phyloP scores from a whole-genome alignment of 2,888 invertebrate species.

The Chromoteleia sp. region DNA sequence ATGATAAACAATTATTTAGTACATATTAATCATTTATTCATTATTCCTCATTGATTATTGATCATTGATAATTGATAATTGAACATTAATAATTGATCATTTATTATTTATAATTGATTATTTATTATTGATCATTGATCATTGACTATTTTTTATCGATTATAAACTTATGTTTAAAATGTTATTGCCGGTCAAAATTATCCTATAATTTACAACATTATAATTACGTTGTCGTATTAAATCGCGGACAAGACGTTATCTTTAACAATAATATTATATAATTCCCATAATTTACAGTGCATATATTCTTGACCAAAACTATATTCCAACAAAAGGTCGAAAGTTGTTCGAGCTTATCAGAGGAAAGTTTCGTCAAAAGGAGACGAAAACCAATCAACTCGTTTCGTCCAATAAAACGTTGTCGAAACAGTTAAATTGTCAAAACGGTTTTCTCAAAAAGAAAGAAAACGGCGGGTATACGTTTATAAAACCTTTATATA shows the following conservation, averaged over 20 bases:
- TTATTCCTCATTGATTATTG: too few relatives aligned
- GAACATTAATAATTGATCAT: too few relatives aligned
- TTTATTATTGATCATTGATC: too few relatives aligned
- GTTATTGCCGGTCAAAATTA: too few relatives aligned
- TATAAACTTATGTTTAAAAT: too few relatives aligned
- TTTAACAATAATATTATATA: constrained; percentile 8
- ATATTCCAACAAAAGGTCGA: too few relatives aligned
- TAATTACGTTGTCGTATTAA: not conserved
- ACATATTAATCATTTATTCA: too few relatives aligned
- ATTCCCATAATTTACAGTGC: constrained; percentile 17
- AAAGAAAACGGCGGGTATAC: constrained; percentile 25
- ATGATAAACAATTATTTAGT: too few relatives aligned
- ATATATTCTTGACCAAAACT: constrained; percentile 13
- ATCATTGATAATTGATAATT: too few relatives aligned
- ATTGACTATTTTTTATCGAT: too few relatives aligned
- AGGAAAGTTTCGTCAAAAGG: constrained; percentile 6
- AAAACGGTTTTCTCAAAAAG: constrained; percentile 26
- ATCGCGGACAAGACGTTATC: constrained; percentile 23
- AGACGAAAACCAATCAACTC: not conserved
- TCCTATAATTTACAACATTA: too few relatives aligned
- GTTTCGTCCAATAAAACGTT: constrained; percentile 10
- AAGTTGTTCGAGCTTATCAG: not conserved
- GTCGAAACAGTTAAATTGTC: not conserved
- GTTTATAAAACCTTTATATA: constrained; percentile 55
- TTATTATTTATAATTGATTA: too few relatives aligned